phyloP scores from a whole-genome alignment of 92 coral and sea anemone species.

The Metridium senile region DNA sequence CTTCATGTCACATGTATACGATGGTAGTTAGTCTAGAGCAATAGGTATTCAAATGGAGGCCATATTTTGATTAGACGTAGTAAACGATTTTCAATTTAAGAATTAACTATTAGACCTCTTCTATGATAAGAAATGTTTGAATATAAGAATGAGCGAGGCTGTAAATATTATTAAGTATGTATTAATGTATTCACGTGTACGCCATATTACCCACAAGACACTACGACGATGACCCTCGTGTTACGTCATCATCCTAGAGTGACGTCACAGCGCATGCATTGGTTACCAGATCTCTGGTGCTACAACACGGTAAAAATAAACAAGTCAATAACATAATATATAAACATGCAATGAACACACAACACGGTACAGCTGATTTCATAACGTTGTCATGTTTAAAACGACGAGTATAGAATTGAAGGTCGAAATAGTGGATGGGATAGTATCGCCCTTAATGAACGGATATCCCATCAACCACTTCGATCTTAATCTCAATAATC shows the following conservation, averaged over 20 bases:
- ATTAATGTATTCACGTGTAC: neutral
- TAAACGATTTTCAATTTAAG: too few relatives aligned
- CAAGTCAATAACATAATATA: neutral
- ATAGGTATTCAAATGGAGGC: too few relatives aligned
- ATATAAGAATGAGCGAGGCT: neutral
- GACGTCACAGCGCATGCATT: constrained; percentile 32
- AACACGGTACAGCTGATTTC: neutral
- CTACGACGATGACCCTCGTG: constrained; percentile 27
- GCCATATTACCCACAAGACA: constrained; percentile 3
- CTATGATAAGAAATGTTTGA: too few relatives aligned
- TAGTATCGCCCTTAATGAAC: neutral
- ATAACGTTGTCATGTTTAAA: neutral
- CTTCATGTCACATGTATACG: too few relatives aligned
- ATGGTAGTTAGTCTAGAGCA: too few relatives aligned
- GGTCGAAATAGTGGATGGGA: neutral
- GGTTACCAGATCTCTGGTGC: constrained; percentile 37
- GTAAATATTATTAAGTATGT: neutral
- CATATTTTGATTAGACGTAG: too few relatives aligned
- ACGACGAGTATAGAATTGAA: neutral
- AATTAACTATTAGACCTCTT: too few relatives aligned
- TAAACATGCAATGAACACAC: neutral
- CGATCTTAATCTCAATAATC: too few relatives aligned
- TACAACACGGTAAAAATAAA: constrained; percentile 32
- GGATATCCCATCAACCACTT: neutral
- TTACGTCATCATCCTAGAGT: constrained; percentile 38